Evolutionary conservation across 2,113 vertebrate genomes (phyloP), one percentile per base, ranked within the genome.

Genomic region (Nansenia antarctica): DNA sequence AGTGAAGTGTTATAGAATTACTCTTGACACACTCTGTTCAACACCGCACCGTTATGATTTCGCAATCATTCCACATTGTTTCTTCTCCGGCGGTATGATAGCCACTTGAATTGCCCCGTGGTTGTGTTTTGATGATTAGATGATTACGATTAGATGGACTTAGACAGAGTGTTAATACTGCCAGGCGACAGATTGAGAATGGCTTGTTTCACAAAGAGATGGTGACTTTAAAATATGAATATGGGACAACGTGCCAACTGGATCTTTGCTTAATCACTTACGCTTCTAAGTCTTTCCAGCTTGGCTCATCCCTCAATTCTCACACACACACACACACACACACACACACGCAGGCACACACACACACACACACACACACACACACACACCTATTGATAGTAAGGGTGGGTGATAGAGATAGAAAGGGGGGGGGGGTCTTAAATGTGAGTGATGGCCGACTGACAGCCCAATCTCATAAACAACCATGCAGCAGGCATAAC

Each of bases 401-500:
- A 30, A 31, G 29, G 57, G 29, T 32, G 29, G 18, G 57, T 34
- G 14, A 60, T n/a, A 22, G 29, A 32, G 54, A 62, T 32, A 62
- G 42, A 61, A 20, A 49, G 45, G n/a, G 62, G 61, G 24, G 18
- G 35, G 11, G 18, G 24, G 34, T 72, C 63, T 31, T 74, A 57
- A 74, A 62, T 31, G 22, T 65, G 68, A 74, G 62, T 68, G 64
- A 79, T 69, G 34, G 61, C 65, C 58, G 30, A 9, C 49, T 65
- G 72, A 75, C 77, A 72, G 62, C 69, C 65, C 72, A 72, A 79
- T 79, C 72, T 49, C 69, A 61, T 69, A 68, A 72, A 79, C 77
- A 75, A 72, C 66, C 8, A 27, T n/a, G 45, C 22, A 12, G 45
- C n/a, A 29, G 62, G 52, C 54, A 26, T 35, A 32, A 9, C n/a